Evolutionary conservation across 2,797 vertebrate species (phyloP).

Genomic region (Galagoides demidoff): DNA sequence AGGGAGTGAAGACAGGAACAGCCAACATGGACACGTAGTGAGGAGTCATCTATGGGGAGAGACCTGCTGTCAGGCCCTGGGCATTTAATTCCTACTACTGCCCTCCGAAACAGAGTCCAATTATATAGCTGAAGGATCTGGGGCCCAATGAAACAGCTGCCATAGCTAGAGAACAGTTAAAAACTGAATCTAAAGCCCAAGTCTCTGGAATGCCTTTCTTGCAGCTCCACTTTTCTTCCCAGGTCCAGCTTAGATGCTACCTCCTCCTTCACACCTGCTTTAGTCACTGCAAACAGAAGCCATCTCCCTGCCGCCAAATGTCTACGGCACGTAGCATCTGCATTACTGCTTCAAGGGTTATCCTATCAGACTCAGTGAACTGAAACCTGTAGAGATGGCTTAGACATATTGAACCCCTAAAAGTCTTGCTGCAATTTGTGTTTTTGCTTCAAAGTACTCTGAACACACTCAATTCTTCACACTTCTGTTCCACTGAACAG

Average conservation of each 20-base stretch:
- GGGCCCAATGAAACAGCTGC: not conserved
- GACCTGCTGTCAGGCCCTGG: not conserved
- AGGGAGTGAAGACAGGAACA: not conserved
- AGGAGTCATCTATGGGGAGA: not conserved
- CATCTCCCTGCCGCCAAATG: not conserved
- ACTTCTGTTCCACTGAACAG: not conserved
- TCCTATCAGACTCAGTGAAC: not conserved
- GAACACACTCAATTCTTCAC: not conserved
- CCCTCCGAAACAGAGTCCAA: not conserved
- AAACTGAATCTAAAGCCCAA: not conserved
- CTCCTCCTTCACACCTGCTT: not conserved
- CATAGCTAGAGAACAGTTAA: not conserved
- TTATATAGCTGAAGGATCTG: not conserved
- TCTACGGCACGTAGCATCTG: not conserved
- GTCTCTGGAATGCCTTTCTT: not conserved
- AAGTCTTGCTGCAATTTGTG: not conserved
- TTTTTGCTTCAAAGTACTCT: not conserved
- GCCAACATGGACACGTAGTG: not conserved
- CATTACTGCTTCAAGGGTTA: not conserved
- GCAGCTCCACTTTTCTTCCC: not conserved
- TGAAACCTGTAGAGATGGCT: not conserved
- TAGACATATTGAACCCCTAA: not conserved
- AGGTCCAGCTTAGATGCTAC: not conserved
- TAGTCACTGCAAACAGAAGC: not conserved
- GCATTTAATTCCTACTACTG: not conserved